These are phyloP conservation scores for Misgurnus mizolepis DNA, from an alignment of 2,113 vertebrate species.

Conservation along the genomic window DNA sequence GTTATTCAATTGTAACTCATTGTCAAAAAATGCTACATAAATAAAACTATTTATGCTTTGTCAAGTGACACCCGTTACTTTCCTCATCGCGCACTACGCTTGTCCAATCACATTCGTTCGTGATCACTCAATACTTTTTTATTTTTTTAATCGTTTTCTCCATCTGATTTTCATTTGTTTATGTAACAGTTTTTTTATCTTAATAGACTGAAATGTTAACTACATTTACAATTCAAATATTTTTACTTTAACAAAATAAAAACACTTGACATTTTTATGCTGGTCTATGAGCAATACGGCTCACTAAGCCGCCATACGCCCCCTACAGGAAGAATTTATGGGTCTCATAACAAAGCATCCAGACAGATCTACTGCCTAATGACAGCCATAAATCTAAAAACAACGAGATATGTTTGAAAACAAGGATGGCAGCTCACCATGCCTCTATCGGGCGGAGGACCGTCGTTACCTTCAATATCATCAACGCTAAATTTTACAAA, in stretches of 20 bases:
- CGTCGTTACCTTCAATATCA: background rate
- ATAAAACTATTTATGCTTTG: background rate
- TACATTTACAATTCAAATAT: background rate
- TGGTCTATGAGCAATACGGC: too few species aligned
- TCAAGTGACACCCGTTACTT: background rate
- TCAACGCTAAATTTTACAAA: background rate
- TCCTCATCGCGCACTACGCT: background rate
- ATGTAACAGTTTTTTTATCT: background rate
- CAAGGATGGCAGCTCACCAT: background rate
- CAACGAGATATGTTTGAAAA: too few species aligned
- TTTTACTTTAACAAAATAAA: background rate
- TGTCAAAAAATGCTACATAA: too few species aligned
- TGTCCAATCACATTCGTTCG: background rate
- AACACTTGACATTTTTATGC: too few species aligned
- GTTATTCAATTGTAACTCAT: background rate
- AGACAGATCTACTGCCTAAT: too few species aligned
- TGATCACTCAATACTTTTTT: background rate
- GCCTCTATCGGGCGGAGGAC: constrained; percentile 15
- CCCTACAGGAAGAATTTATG: background rate
- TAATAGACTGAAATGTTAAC: too few species aligned
- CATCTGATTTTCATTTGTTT: background rate
- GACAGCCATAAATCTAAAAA: too few species aligned
- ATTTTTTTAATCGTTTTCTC: background rate
- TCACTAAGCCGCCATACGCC: background rate
- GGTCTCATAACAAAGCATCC: rapidly evolving